Base-by-base conservation (phyloP, 2,113 vertebrate species). In the Pholis gunnellus region DNA sequence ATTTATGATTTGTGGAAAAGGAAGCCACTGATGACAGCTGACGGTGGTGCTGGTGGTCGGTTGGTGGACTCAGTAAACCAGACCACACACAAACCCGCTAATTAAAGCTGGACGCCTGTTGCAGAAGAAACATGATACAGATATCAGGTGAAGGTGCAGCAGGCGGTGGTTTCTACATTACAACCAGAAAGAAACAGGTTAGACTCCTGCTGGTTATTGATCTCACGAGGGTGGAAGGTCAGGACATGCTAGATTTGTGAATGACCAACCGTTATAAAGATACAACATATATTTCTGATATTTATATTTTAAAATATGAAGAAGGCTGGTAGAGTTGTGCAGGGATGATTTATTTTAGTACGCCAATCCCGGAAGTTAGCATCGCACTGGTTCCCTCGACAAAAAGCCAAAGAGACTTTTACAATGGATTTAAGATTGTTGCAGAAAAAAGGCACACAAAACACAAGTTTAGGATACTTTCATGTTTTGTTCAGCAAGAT, bases 131-230 rank as follows among this genome's bases (percentile, higher is more conserved):
- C 69, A 27, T 1, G 76, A 89, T 87, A 56, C 42, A 63, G 73
- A 25, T 67, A 78, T 88, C 83, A 78, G 75, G 34, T 85, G 46
- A 72, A 74, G 69, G 59, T 61, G 76, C 75, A 17, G 80, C 70
- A 29, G 69, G 13, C 15, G 10, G 31, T 5, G 36, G 71, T 44
- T 6, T 65, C 65, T 25, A n/a, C 10, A 2, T 73, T 50, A 59
- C 83, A 73, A 11, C 46, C 52, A 36, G 20, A 25, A 46, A 22
- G 44, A 52, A 54, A 18, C 68, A 20, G 6, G 69, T 10, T 52
- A 67, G 20, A 75, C 54, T 38, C 11, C 31, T 20, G 15, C 40
- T 67, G 63, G 50, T 61, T 68, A 65, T 3, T 20, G 42, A 71
- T 59, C 56, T 50, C 20, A 6, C 1, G 0, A 38, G 14, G 8